A percentile compares a stretch with the other conserved stretches of the same genome.
phyloP scores from a whole-genome alignment of 2,888 invertebrate species.

The Seira musarum region DNA sequence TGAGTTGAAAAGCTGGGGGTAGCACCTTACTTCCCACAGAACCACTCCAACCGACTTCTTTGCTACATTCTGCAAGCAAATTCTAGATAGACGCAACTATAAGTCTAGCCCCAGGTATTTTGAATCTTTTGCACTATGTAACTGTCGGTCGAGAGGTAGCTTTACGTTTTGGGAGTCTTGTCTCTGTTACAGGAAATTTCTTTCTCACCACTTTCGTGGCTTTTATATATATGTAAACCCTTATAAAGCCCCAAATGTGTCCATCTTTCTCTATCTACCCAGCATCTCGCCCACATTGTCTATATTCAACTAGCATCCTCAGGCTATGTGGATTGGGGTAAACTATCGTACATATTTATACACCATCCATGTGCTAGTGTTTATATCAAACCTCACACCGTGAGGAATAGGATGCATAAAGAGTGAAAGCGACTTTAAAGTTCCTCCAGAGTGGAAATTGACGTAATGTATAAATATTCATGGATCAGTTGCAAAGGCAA shows the following conservation, averaged over 20 bases:
- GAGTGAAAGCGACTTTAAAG: not conserved
- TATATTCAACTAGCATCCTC: too few relatives aligned
- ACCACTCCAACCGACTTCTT: too few relatives aligned
- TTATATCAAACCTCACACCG: not conserved
- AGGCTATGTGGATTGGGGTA: too few relatives aligned
- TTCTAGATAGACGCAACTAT: not conserved
- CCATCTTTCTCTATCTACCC: not conserved
- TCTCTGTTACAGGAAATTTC: too few relatives aligned
- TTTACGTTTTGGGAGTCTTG: not conserved
- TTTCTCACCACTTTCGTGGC: too few relatives aligned
- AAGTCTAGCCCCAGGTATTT: not conserved
- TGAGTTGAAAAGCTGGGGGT: too few relatives aligned
- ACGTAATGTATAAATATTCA: slow-evolving; percentile 20
- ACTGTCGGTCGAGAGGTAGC: not conserved
- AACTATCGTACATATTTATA: too few relatives aligned
- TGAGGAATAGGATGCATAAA: not conserved
- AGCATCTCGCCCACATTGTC: too few relatives aligned
- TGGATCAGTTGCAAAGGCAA: slow-evolving; percentile 15
- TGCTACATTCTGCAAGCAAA: too few relatives aligned
- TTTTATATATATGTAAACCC: too few relatives aligned
- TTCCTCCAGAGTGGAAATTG: not conserved
- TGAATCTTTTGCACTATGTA: not conserved
- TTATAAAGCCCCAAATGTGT: not conserved
- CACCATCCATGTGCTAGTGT: not conserved
- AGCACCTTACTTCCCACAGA: too few relatives aligned